Evolutionary conservation across 2,797 vertebrate species (phyloP).

Genomic region (Tiaroga cobitis): DNA sequence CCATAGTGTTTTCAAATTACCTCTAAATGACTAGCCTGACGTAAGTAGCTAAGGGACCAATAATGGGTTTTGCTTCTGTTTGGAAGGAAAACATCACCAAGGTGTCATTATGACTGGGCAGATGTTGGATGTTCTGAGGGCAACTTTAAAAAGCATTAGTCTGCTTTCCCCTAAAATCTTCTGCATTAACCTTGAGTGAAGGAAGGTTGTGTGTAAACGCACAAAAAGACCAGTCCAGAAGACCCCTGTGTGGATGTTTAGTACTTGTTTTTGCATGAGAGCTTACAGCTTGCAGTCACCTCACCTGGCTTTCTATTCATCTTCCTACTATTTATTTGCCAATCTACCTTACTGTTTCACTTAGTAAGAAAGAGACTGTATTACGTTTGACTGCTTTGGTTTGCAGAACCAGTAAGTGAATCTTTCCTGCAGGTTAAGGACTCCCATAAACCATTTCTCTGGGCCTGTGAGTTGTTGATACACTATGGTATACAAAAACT

Average conservation of each 20-base stretch:
- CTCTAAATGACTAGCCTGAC: constrained; percentile 57
- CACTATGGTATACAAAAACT: not conserved
- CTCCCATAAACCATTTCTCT: not conserved
- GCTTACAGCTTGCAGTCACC: constrained; percentile 55
- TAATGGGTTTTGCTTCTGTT: constrained; percentile 23
- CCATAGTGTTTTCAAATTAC: constrained; percentile 70
- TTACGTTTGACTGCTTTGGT: not conserved
- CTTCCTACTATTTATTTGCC: constrained; percentile 50
- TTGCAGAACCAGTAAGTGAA: not conserved
- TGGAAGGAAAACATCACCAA: not conserved
- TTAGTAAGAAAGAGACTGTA: not conserved
- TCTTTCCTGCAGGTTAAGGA: not conserved
- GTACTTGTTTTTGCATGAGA: constrained; percentile 30
- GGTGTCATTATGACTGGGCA: constrained; percentile 13
- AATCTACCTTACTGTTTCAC: constrained; percentile 21
- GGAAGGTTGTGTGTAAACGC: not conserved
- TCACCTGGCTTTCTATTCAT: constrained; percentile 56
- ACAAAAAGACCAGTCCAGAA: constrained; percentile 14
- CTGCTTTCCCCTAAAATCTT: not conserved
- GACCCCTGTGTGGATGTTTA: constrained; percentile 30
- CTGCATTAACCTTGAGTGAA: constrained; percentile 20
- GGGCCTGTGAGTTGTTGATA: not conserved
- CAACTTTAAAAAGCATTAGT: not conserved
- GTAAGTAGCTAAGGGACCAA: constrained; percentile 1
- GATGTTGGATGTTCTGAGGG: constrained; percentile 14